These are phyloP conservation scores for Hippoglossus hippoglossus DNA, from an alignment of 2,797 vertebrate species.

Conservation along the genomic window DNA sequence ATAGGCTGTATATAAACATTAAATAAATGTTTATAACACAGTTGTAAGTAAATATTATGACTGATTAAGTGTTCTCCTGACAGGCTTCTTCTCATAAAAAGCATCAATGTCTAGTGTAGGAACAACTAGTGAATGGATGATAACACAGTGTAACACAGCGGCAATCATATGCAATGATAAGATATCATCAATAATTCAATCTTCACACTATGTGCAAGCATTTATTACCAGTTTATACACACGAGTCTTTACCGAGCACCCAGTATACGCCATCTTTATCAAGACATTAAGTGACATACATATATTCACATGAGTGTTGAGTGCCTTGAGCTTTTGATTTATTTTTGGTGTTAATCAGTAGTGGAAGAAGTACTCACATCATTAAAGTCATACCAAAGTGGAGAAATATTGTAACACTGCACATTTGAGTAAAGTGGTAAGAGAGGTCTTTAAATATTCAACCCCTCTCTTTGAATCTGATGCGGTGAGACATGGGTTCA, in stretches of 20 bases:
- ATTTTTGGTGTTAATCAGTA: slow-evolving; percentile 13
- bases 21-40: not conserved
- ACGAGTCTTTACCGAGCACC: no score
- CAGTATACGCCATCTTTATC: no score
- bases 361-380: no score
- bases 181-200: no score
- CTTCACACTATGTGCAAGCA: no score
- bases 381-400: no score
- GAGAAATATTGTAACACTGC: not conserved
- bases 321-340: not conserved
- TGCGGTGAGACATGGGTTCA: slow-evolving; percentile 35
- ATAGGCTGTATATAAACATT: not conserved
- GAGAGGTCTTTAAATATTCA: slow-evolving; percentile 53
- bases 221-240: no score
- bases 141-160: no score
- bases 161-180: no score
- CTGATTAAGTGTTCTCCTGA: not conserved
- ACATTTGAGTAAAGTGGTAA: slow-evolving; percentile 37
- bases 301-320: no score
- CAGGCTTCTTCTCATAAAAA: not conserved
- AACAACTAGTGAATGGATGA: not conserved
- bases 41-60: not conserved
- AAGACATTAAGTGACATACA: no score
- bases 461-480: slow-evolving; percentile 32
- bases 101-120: not conserved